phyloP scores from a whole-genome alignment of 2,888 invertebrate genomes.

The Leptinotarsa tumamoca region DNA sequence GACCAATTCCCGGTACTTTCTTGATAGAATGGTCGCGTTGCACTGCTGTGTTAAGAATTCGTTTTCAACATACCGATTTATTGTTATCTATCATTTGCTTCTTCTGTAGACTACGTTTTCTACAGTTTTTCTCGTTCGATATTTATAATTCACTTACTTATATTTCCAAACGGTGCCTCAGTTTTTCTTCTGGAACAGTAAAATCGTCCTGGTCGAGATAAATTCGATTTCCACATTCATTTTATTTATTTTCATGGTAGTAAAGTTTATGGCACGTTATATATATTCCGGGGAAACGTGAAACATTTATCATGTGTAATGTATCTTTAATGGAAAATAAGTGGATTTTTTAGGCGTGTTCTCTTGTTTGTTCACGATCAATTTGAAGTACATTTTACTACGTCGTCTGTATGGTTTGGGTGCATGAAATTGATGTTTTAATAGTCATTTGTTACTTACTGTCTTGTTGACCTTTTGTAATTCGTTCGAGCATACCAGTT shows the following conservation, averaged over 20 bases:
- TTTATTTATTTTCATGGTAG: conserved; percentile 5
- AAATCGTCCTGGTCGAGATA: not conserved
- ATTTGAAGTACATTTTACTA: not conserved
- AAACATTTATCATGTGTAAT: conserved; percentile 11
- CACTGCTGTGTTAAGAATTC: too few species aligned
- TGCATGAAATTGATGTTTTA: not conserved
- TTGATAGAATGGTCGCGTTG: too few species aligned
- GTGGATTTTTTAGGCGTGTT: conserved; percentile 3
- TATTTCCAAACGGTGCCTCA: too few species aligned
- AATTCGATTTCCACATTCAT: conserved; percentile 1
- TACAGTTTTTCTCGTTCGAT: too few species aligned
- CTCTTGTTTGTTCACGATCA: conserved; percentile 6
- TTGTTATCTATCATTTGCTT: too few species aligned
- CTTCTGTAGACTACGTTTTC: too few species aligned
- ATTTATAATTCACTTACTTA: too few species aligned
- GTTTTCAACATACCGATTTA: too few species aligned
- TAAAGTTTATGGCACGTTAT: conserved; percentile 2
- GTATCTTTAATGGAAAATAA: not conserved
- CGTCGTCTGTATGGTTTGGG: not conserved
- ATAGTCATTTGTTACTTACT: not conserved
- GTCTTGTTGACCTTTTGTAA: not conserved
- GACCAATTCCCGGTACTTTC: too few species aligned
- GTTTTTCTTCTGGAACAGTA: not conserved
- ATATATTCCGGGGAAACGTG: not conserved
- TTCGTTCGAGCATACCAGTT: too few species aligned